phyloP scores from a whole-genome alignment of 1,140 invertebrate species.

The Calliphora vicina region DNA sequence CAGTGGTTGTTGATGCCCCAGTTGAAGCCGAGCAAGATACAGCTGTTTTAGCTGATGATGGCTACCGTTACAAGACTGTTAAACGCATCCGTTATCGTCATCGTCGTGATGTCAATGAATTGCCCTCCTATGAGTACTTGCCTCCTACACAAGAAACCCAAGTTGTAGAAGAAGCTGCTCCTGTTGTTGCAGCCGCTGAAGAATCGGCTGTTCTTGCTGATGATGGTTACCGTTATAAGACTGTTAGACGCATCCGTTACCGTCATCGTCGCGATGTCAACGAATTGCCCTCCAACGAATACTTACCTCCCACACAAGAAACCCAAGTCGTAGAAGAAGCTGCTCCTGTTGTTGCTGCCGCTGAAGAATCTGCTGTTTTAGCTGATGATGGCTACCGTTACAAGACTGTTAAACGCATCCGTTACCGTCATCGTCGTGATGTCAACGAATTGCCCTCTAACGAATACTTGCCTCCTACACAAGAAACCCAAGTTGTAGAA shows the following conservation, averaged over 20 bases:
- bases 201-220: conserved; percentile 42
- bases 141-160: conserved; percentile 48
- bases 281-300: conserved; percentile 48
- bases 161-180: conserved; percentile 39
- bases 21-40: conserved; percentile 40
- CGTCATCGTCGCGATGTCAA: conserved; percentile 47
- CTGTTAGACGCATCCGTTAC: conserved; percentile 44
- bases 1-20: conserved; percentile 35
- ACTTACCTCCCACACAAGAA: conserved; percentile 47
- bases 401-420: conserved; percentile 49
- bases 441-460: conserved; percentile 48
- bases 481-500: conserved; percentile 41
- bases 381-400: conserved; percentile 48
- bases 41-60: conserved; percentile 46
- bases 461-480: conserved; percentile 50
- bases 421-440: conserved; percentile 53
- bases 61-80: conserved; percentile 49
- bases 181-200: conserved; percentile 34
- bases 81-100: conserved; percentile 50
- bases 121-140: conserved; percentile 48
- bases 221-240: conserved; percentile 46
- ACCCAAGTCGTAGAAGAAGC: conserved; percentile 43
- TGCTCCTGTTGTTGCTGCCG: conserved; percentile 36
- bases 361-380: conserved; percentile 42
- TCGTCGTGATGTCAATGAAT: conserved; percentile 55